These are phyloP conservation scores for Palaemon carinicauda DNA, from an alignment of 1,140 invertebrate genomes.

Conservation along the genomic window DNA sequence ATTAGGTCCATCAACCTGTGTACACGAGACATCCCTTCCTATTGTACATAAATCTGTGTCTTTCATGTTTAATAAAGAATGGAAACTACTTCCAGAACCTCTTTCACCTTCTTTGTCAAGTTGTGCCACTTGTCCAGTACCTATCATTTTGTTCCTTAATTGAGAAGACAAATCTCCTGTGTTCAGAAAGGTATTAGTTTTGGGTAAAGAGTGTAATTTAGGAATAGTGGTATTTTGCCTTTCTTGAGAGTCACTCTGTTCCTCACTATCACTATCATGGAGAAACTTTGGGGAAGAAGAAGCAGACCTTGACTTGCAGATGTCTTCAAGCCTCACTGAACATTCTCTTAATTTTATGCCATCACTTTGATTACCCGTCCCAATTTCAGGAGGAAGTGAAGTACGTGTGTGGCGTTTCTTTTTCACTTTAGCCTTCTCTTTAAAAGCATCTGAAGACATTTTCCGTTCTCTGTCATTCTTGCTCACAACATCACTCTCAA, in stretches of 20 bases:
- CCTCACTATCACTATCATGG: too few species aligned
- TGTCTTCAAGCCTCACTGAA: conserved; percentile 65
- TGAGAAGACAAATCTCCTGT: too few species aligned
- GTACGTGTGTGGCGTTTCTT: conserved; percentile 17
- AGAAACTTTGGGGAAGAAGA: not conserved
- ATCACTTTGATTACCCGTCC: not conserved
- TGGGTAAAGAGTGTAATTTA: too few species aligned
- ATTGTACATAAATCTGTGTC: not conserved
- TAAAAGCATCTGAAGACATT: not conserved
- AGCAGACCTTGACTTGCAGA: conserved; percentile 57
- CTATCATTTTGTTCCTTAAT: too few species aligned
- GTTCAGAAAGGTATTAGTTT: too few species aligned
- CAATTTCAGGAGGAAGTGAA: not conserved
- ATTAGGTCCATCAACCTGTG: conserved; percentile 53
- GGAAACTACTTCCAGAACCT: too few species aligned
- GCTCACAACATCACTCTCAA: conserved; percentile 14
- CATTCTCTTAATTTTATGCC: conserved; percentile 66
- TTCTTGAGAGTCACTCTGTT: too few species aligned
- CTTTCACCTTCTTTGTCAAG: too few species aligned
- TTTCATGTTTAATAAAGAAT: too few species aligned
- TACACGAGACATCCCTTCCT: conserved; percentile 40
- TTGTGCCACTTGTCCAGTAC: too few species aligned
- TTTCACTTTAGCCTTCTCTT: not conserved
- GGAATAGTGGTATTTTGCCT: too few species aligned
- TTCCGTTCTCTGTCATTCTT: not conserved